Evolutionary conservation across 92 coral and sea anemone genomes (phyloP).

Genomic region (Phenganax stokvisi): DNA sequence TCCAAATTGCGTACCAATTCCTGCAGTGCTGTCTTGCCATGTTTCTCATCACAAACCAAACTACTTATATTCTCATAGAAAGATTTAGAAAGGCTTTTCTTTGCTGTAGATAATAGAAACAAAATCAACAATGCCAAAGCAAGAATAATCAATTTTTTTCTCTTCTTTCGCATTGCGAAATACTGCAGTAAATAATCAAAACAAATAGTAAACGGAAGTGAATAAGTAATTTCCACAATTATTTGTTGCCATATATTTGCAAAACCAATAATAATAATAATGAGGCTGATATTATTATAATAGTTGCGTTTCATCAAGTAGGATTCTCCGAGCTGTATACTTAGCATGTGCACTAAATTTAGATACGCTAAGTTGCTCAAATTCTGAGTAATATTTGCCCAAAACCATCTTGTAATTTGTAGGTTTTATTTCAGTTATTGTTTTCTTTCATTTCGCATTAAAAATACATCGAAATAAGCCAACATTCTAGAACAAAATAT

Average conservation of each 20-base stretch:
- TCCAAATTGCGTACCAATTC: not conserved
- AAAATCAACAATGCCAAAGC: not conserved
- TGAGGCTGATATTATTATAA: too few species aligned
- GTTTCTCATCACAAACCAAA: conserved; percentile 20
- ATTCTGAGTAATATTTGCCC: too few species aligned
- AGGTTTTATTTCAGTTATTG: too few species aligned
- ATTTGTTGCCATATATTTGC: too few species aligned
- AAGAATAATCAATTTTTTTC: conserved; percentile 3
- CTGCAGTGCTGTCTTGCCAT: conserved; percentile 6
- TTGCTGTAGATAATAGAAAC: not conserved
- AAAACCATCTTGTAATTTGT: too few species aligned
- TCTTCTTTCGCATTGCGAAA: conserved; percentile 6
- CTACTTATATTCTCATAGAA: not conserved
- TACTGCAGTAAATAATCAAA: not conserved
- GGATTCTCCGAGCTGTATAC: too few species aligned
- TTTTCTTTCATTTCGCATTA: not conserved
- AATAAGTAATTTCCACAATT: not conserved
- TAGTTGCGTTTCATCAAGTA: too few species aligned
- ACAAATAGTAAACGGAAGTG: not conserved
- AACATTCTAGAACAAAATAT: not conserved
- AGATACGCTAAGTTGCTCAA: too few species aligned
- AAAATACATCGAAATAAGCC: not conserved
- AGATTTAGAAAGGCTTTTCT: not conserved
- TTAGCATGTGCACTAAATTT: too few species aligned
- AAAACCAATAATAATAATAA: too few species aligned